Conservation (phyloP, 2,797 vertebrate species). For the Cryptoprocta ferox region DNA sequence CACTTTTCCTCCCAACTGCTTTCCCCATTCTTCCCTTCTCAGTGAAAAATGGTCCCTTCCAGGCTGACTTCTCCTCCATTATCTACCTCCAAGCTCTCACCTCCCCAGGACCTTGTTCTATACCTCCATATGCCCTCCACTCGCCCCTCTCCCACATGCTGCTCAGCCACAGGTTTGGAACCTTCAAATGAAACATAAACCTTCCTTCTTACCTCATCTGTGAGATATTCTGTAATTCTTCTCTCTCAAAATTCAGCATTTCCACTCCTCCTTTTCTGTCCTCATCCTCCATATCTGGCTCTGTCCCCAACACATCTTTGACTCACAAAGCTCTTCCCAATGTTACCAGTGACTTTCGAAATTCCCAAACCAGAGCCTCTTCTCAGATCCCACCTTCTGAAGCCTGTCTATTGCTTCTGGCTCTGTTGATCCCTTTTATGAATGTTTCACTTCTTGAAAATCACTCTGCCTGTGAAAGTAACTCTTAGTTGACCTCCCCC, state of each 20-base stretch:
- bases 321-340: slow-evolving; percentile 32
- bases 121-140: background rate
- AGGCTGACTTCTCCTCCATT: background rate
- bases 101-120: background rate
- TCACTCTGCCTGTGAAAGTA: background rate
- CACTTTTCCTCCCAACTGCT: background rate
- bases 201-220: background rate
- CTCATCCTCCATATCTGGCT: background rate
- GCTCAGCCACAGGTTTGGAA: background rate
- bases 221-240: slow-evolving; percentile 12
- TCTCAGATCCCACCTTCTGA: background rate
- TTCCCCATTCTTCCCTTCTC: background rate
- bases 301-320: background rate
- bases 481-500: background rate
- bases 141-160: background rate
- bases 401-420: background rate
- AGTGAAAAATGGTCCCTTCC: background rate
- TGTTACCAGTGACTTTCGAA: background rate
- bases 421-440: background rate
- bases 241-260: slow-evolving; percentile 29
- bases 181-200: slow-evolving; percentile 53
- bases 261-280: background rate
- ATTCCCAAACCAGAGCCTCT: background rate
- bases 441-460: background rate
- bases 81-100: background rate